Evolutionary conservation across 2,888 invertebrate genomes (phyloP), one percentile per base, ranked within the genome.

Genomic region (Drosophila neoperkinsi): DNA sequence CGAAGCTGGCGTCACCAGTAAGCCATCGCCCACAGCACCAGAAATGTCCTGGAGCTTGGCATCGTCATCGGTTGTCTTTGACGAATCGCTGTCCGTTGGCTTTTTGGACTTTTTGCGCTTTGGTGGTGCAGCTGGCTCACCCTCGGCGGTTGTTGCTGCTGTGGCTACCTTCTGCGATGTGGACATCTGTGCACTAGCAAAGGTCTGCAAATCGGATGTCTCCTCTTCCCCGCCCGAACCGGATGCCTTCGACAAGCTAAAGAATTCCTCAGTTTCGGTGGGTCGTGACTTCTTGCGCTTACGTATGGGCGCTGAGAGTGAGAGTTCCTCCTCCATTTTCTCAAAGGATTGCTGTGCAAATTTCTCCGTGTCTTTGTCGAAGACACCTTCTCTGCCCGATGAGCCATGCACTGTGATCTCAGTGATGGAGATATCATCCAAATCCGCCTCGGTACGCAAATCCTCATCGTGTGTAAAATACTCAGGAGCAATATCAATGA

Each of bases 401-500:
- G 94, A 91, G 65, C 94, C 94, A 64, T 95, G 94, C 66, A 95
- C 93, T 57, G 95, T 95, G 88, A 97, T 96, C 89, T 97, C 97
- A 49, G 96, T 95, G 64, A 97, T 96, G 0, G 97, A 97, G 71
- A 97, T 96, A 85, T 97, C 97, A 91, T 97, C 97, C 74, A 98
- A 94, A 79, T 97, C 97, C 0, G 97, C 97, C 93, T 98, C 97
- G 0, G 98, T 98, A 62, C 97, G 94, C 71, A 97, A 94, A 91
- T 97, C 97, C 88, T 97, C 97, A 81, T 96, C 96, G 4, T 96
- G 96, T 0, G 95, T 94, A 88, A 97, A 97, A 86, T 97, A 97
- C 80, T 97, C 97, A 1, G 97, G 97, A 0, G 96, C 96, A 1
- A 98, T 97, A 78, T 98, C 98, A 61, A 98, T 97, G 18, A 98